These are phyloP conservation scores for Pardalotus punctatus DNA, from an alignment of 2,113 vertebrate species.

Conservation along the genomic window DNA sequence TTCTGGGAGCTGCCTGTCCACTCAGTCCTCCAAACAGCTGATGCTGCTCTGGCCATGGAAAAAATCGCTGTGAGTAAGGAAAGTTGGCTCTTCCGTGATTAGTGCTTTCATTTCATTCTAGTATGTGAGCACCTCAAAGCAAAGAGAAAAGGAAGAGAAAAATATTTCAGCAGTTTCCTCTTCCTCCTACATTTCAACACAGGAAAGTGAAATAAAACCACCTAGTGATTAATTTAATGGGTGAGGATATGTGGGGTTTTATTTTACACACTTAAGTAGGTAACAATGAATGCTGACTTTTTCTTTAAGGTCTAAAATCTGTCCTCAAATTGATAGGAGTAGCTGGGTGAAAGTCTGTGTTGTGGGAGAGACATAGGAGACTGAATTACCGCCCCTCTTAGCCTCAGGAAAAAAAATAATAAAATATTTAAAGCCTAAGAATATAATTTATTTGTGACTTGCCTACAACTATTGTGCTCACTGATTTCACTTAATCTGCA, in stretches of 20 bases:
- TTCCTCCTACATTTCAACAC: background rate
- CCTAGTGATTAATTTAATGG: background rate
- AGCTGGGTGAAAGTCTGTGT: background rate
- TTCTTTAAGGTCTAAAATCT: background rate
- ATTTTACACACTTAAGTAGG: background rate
- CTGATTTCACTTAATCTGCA: slow-evolving; percentile 8
- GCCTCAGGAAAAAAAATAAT: background rate
- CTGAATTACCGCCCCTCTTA: background rate
- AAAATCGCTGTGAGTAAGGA: background rate
- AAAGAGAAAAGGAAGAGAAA: background rate
- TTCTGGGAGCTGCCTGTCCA: background rate
- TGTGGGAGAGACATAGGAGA: background rate
- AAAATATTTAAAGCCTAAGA: slow-evolving; percentile 50
- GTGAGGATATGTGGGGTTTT: background rate
- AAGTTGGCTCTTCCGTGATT: background rate
- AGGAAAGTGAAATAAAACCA: background rate
- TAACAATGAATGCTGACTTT: background rate
- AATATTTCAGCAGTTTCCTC: background rate
- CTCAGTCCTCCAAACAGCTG: background rate
- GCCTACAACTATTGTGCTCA: slow-evolving; percentile 29
- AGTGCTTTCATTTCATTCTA: background rate
- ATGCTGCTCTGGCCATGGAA: background rate
- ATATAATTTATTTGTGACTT: slow-evolving; percentile 47
- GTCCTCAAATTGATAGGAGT: background rate
- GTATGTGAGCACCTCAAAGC: background rate